Base-by-base conservation (phyloP, 2,888 invertebrate genomes). In the Gryllus longicercus region DNA sequence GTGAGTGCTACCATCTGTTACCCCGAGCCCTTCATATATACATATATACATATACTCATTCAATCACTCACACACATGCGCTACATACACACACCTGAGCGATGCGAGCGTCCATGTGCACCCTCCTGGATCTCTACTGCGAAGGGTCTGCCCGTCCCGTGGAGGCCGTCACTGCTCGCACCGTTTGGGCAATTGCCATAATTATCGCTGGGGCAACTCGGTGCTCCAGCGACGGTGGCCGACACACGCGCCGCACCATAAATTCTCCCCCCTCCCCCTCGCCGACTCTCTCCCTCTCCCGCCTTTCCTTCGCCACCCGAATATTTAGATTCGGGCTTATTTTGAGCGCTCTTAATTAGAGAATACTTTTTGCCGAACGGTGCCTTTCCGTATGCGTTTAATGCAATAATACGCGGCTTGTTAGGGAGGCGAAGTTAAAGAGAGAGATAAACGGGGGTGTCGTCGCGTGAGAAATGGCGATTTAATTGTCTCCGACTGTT, bases 101-200 rank as follows among this genome's bases (percentile, higher is more conserved):
- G 1, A 8, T 38, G 38, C 38, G 0, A 38, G 38, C 38, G 38
- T 38, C 38, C 5, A 38, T 38, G 21, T 21, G 38, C 38, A 5
- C 38, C 38, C 8, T 38, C 8, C 38, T 38, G 4, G 5, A 38
- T 5, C 38, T 38, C 8, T 38, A 8, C 38, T 38, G 38, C 38
- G 25, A 38, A 38, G 38, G n/a, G 1, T 8, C 12, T 63, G 63
- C 14, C 63, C 63, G n/a, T 1, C 63, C 16, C 63, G 63, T 63
- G 16, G 63, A 14, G 63, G 16, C 63, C 16, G 12, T 38, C 8
- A 8, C 38, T 8, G 38, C 38, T 38, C 38, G 5, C 38, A 38
- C 63, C 63, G 63, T 63, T 63, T 63, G 63, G 63, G 63, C 63
- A 63, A 63, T 63, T 63, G 63, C 63, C 63, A 63, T 63, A 63